Evolutionary conservation across 2,113 vertebrate species (phyloP), one percentile per base, ranked within the genome.

Genomic region (Arvicanthis niloticus): DNA sequence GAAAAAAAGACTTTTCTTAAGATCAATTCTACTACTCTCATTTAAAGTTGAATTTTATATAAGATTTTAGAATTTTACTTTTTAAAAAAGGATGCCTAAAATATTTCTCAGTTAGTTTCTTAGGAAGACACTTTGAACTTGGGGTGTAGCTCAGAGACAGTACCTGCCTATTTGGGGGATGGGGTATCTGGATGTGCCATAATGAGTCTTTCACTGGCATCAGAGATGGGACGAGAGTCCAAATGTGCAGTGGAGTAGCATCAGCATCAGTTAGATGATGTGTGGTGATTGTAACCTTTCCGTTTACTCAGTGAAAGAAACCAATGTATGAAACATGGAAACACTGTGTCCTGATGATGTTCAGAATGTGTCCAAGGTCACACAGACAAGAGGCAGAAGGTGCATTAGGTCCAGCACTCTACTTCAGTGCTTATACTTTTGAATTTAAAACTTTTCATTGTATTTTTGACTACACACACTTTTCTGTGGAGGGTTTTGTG

Each of bases 21-120:
- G 60, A 34, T 88, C 53, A 92, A 34, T 75, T 88, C 37, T 65
- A 88, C 67, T n/a, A 10, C 40, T 65, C 11, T 53, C 91, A 73
- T 77, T 94, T 88, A 85, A 78, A 53, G 17, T 92, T 48, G 81
- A 7, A 75, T 68, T 96, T 94, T 51, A 42, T 42, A 48, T 87
- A 45, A 93, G 80, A 77, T 22, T 91, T 92, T 60, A 68, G 70
- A 34, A 70, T 58, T n/a, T 45, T 40, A 75, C 7, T 77, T 60
- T 3, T 26, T 26, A 84, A 89, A 72, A 87, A 84, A 24, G 1
- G 48, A 15, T 65, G 56, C 53, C 56, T 73, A 56, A 37, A 93
- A 80, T 29, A 5, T 22, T 89, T 53, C 24, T 42, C 76, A 88
- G 40, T 19, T 8, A 89, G 16, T 68, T 53, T 92, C 26, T 90